Evolutionary conservation across 2,888 invertebrate genomes (phyloP).

Genomic region (Spodoptera picta): DNA sequence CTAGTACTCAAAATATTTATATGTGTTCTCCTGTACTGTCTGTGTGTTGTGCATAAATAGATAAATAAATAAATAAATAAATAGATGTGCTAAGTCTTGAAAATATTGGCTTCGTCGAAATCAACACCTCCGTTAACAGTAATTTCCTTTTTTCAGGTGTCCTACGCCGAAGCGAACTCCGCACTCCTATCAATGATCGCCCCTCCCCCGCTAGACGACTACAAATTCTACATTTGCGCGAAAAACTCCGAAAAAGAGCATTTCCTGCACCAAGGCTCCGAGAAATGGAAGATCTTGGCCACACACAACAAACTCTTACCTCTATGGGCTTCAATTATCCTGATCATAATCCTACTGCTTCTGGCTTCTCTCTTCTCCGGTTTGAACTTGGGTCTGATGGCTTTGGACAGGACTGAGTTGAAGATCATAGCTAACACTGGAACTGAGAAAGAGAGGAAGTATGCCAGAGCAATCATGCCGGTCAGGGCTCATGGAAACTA

Average conservation of each 20-base stretch:
- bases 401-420: constrained; percentile 97
- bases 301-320: constrained; percentile 93
- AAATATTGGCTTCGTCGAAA: too few relatives aligned
- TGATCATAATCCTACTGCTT: constrained; percentile 92
- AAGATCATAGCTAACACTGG: constrained; percentile 98
- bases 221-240: constrained; percentile 81
- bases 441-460: constrained; percentile 93
- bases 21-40: too few relatives aligned
- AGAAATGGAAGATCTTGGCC: constrained; percentile 90
- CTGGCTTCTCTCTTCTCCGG: constrained; percentile 99
- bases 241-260: constrained; percentile 65
- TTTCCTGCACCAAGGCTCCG: constrained; percentile 91
- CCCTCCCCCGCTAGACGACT: constrained; percentile 72
- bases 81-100: too few relatives aligned
- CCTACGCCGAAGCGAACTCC: constrained; percentile 63
- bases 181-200: constrained; percentile 73
- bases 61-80: too few relatives aligned
- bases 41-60: too few relatives aligned
- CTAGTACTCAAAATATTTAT: too few relatives aligned
- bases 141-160: constrained; percentile 60
- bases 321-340: constrained; percentile 92
- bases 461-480: constrained; percentile 97
- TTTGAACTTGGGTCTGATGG: constrained; percentile 98
- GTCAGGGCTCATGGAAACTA: constrained; percentile 98
- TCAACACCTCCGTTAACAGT: too few relatives aligned